Evolutionary conservation across 2,888 invertebrate genomes (phyloP), one percentile per base, ranked within the genome.

Genomic region (Rotaria sp.): DNA sequence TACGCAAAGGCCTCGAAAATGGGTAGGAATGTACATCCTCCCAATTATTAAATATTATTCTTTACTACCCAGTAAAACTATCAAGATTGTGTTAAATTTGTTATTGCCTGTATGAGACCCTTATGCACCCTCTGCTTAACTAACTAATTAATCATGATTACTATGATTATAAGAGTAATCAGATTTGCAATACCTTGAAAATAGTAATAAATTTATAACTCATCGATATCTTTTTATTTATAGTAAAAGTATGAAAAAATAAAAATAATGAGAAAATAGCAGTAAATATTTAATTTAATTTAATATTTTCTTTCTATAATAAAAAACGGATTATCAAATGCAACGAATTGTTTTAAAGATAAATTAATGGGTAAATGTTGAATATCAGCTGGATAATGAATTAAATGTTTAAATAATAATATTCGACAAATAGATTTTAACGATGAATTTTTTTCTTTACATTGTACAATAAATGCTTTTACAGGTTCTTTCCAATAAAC

Each of bases 401-500:
- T 67, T 21, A 67, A 67, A 30, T 18, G 67, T 67, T 67, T 67
- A 35, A 67, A 67, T 67, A 67, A 21, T 30, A 35, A 2, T 35
- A 35, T 67, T 18, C 67, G 67, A 67, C 67, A 67, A 35, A 67
- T 67, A 30, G 67, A 67, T 35, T 67, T 67, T 35, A 67, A 38
- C 0, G 67, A 67, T 7, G 21, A 35, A 67, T 67, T 67, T 21
- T 67, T 67, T 30, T 67, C 35, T 35, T n/a, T 67, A 67, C 67
- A 67, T 67, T 67, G 67, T 10, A 21, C 8, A 67, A 67, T 67
- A 67, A 67, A 67, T 35, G 35, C 35, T 18, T 35, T 35, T 1
- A 67, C 35, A 67, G 67, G 67, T 21, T 67, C 67, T 67, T 67
- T 67, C 67, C 67, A 67, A 67, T 67, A 67, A 35, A 67, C 11